These are phyloP conservation scores for Leucophenga maculata DNA, from an alignment of 2,888 invertebrate species.

Conservation along the genomic window DNA sequence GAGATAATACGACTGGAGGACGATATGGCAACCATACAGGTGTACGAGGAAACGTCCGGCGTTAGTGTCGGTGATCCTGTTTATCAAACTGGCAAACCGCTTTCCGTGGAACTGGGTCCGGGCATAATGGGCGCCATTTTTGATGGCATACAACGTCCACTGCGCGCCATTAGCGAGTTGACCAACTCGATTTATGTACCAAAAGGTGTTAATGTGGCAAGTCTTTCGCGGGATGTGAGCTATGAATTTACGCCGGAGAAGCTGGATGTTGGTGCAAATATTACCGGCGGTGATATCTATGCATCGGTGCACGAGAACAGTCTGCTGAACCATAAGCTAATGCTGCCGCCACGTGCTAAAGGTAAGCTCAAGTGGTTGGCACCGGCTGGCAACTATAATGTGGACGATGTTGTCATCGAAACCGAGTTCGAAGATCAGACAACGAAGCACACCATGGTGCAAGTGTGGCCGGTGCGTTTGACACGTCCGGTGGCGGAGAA, in stretches of 20 bases:
- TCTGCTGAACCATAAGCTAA: conserved; percentile 94
- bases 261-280: conserved; percentile 91
- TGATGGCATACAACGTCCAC: conserved; percentile 98
- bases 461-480: conserved; percentile 98
- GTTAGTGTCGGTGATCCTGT: conserved; percentile 99
- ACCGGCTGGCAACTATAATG: conserved; percentile 91
- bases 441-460: conserved; percentile 92
- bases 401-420: conserved; percentile 92
- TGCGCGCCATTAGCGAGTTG: conserved; percentile 93
- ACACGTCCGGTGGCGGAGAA: conserved; percentile 96
- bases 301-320: conserved; percentile 96
- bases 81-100: conserved; percentile 94
- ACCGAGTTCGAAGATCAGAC: conserved; percentile 97
- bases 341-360: conserved; percentile 92
- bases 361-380: conserved; percentile 97
- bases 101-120: conserved; percentile 97
- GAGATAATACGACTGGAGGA: conserved; percentile 99
- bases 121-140: conserved; percentile 99
- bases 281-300: conserved; percentile 97
- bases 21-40: conserved; percentile 99
- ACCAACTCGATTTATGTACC: conserved; percentile 98
- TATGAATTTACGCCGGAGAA: conserved; percentile 94
- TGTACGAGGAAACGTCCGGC: conserved; percentile 94
- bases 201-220: conserved; percentile 94
- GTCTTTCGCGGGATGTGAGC: conserved; percentile 81